Conservation (phyloP, 2,797 vertebrate genomes). For the Menidia menidia region DNA sequence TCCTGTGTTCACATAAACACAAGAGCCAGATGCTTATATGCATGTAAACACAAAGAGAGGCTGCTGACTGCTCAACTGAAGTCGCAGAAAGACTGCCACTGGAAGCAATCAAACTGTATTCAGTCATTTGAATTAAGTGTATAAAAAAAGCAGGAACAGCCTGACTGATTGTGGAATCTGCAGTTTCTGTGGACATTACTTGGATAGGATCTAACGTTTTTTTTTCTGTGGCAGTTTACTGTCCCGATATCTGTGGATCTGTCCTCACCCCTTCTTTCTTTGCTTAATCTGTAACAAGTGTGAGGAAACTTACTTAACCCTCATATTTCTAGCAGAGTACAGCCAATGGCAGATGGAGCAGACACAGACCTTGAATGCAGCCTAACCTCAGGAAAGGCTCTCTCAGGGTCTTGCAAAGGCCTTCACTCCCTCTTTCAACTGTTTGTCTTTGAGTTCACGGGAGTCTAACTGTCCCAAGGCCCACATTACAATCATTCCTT, state of each 20-base stretch:
- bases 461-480: constrained; percentile 68
- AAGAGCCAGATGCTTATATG: background rate
- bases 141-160: background rate
- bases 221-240: background rate
- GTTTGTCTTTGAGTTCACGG: constrained; percentile 68
- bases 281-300: background rate
- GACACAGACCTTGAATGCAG: constrained; percentile 40
- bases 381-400: constrained; percentile 34
- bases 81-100: background rate
- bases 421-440: constrained; percentile 48
- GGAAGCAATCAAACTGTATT: background rate
- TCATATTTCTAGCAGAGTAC: background rate
- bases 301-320: background rate
- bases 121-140: background rate
- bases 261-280: background rate
- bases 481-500: constrained; percentile 72
- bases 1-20: background rate
- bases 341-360: background rate
- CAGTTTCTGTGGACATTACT: background rate
- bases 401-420: constrained; percentile 78
- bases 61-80: background rate
- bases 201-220: too few relatives aligned
- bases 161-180: background rate
- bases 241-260: background rate
- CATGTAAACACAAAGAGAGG: background rate